Conservation (phyloP, 2,888 invertebrate genomes). For the Eustalomyia histrio region DNA sequence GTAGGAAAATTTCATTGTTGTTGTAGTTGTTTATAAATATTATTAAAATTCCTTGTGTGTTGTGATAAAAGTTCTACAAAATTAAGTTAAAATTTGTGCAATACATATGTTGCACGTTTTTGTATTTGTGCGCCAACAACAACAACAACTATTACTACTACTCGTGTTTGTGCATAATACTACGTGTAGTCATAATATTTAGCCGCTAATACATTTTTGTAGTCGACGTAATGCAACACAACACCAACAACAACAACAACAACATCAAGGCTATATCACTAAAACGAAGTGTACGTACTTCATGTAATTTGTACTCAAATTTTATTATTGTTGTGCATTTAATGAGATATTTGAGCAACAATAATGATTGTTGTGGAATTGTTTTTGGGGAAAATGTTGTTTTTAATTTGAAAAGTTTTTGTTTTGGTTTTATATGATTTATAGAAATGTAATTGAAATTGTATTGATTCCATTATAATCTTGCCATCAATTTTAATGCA, state of each 20-base stretch:
- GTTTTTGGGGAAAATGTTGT: too few species aligned
- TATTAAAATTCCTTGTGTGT: slow-evolving; percentile 36
- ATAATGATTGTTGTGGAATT: not conserved
- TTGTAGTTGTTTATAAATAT: not conserved
- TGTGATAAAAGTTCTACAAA: slow-evolving; percentile 43
- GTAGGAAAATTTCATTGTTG: not conserved
- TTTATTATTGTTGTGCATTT: not conserved
- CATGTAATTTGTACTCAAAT: not conserved
- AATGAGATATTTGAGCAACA: not conserved
- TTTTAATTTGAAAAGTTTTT: too few species aligned
- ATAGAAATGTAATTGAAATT: too few species aligned
- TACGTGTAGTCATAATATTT: slow-evolving; percentile 41
- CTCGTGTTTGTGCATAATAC: too few species aligned
- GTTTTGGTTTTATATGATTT: too few species aligned
- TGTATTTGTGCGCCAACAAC: not conserved
- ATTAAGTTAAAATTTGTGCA: slow-evolving; percentile 35
- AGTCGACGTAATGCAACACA: slow-evolving; percentile 16
- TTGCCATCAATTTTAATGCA: too few species aligned
- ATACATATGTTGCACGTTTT: slow-evolving; percentile 30
- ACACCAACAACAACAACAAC: not conserved
- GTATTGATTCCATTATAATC: too few species aligned
- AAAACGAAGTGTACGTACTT: not conserved
- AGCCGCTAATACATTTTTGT: slow-evolving; percentile 49
- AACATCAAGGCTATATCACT: not conserved
- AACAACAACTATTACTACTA: too few species aligned